Evolutionary conservation across 2,888 invertebrate species (phyloP), one percentile per base, ranked within the genome.

Genomic region (Rhagonycha lutea): DNA sequence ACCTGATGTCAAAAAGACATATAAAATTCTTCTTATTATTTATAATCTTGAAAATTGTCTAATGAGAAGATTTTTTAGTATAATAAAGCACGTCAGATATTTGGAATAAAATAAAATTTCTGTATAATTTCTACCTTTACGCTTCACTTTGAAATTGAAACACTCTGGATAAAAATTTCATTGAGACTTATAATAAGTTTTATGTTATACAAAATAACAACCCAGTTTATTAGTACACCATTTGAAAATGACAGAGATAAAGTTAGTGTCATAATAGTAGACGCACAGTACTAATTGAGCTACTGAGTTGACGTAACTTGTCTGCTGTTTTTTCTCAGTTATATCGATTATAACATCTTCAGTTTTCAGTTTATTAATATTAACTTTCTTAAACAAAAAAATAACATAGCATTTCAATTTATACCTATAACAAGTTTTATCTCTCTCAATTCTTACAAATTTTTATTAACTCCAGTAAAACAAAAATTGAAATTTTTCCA

Each of bases 241-340:
- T 70, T 74, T 70, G 74, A 74, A 63, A 61, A 67, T 74, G 74
- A 74, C 70, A 61, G 70, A 68, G 74, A 70, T 70, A 68, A 74
- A 70, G 18, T 18, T 18, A 18, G 70, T 70, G 74, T 69, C 74
- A 70, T 74, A 74, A 70, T 61, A 67, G 61, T 60, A 74, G 74
- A 70, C 70, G 47, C 74, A 70, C 65, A 61, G 14, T 32, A 61
- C 70, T 74, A 74, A 74, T 74, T 74, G 67, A 74, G 67, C 70
- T 29, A 67, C 69, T 63, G 65, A 68, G 70, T 67, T 70, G 69
- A 70, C 74, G 74, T 74, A 70, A 74, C 74, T 74, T 67, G 65
- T 74, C 70, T 68, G 69, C 28, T 26, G 61, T n/a, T 65, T 74
- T 70, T 74, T 70, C 61, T 29, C 24, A 63, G 65, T 29, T 32